Base-by-base conservation (phyloP, 2,797 vertebrate genomes). In the Scolopax bukidnonensis region DNA sequence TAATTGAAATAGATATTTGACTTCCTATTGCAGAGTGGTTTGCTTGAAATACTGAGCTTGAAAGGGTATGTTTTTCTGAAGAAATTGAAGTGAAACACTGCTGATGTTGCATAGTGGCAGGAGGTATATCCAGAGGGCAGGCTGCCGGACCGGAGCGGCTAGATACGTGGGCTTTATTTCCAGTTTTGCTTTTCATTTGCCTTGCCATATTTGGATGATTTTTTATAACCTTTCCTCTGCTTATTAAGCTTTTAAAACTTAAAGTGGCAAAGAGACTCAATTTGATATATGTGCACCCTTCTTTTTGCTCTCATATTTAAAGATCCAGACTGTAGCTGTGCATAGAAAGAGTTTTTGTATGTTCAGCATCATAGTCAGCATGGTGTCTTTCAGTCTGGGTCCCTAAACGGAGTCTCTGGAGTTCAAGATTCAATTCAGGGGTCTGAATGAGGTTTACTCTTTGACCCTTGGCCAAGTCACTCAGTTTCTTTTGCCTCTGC, bases 401-500 rank as follows among this genome's bases (percentile, higher is more conserved):
- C 74, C 57, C 60, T 53, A 21, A 33, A 20, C 30, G 53, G 56
- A 70, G 19, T 20, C 48, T 92, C 33, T 33, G 36, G 13, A 92
- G 38, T 70, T 87, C 17, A 79, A 48, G 48, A 70, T 90, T 93
- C 40, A 41, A 1, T 82, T 89, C 57, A 54, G 81, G 85, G 64
- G 38, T 84, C 86, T 84, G 71, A 77, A 18, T 60, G 32, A 77
- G 43, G 13, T 93, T 90, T 94, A 21, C 17, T 92, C 60, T 74
- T 83, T 94, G 86, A 92, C 74, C 84, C 70, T 71, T 68, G 64
- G 91, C 91, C 88, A 93, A 89, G 84, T 79, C 70, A 60, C 36
- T 95, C 59, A 11, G 53, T 91, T 93, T 89, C 67, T 80, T 87
- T 90, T 95, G 61, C 92, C 53, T 95, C 86, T 75, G 75, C 94